Evolutionary conservation across 1,140 invertebrate genomes (phyloP), one percentile per base, ranked within the genome.

Genomic region (Globodera rostochiensis): DNA sequence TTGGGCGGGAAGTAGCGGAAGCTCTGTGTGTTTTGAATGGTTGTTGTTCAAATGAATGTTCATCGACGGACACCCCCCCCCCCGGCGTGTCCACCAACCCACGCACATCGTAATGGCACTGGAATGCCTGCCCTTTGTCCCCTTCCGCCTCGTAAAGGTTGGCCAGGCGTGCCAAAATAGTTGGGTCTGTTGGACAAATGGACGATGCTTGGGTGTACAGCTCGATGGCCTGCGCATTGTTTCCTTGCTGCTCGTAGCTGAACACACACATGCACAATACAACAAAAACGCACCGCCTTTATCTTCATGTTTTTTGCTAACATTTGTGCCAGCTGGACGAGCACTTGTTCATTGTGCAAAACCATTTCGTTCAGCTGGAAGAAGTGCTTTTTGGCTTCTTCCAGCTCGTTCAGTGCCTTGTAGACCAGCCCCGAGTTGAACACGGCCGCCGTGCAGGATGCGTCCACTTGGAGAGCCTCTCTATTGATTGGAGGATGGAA

Each of bases 91-190:
- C 9, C 46, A 19, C 6, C 36, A 45, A 80, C 6, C 69, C 8
- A 86, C 91, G 91, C 91, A 95, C 94, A 90, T 97, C 95, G 90
- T 93, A 94, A 86, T 96, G 94, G 91, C 95, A 96, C 86, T 96
- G 94, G 91, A 95, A 95, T 1, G 95, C 95, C 90, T 95, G 94
- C 87, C 95, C 94, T 85, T 95, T 94, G 90, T 97, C 95, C 50
- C 94, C 94, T 84, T 94, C 92, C 82, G 91, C 92, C 86, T 96
- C 95, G 87, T 94, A 95, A 85, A 97, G 92, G 87, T 95, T 93
- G 5, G 94, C 95, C 53, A 97, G 91, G 88, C 94, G 94, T 86
- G 94, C 93, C 13, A 95, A 92, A 70, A 96, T 92, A 25, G 93
- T 93, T 3, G 95, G 93, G 91, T 97, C 96, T 46, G 94, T 94